Percentiles rank a stretch among this genome's conserved stretches.
Conservation (phyloP, 2,888 invertebrate genomes). For the Hipparchia sbordonii region DNA sequence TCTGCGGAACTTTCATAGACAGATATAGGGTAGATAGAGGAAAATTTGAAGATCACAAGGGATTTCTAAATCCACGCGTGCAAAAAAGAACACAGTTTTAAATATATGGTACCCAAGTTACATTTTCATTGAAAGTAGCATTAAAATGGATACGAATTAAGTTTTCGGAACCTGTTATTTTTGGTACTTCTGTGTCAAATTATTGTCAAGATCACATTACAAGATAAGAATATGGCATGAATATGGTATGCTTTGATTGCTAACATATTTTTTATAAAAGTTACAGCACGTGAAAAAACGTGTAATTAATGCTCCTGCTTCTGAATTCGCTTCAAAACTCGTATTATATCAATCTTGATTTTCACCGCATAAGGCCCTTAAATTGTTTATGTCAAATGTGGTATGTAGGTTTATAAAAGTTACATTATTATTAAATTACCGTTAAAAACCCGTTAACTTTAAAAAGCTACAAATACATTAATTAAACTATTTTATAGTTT, state of each 20-base stretch:
- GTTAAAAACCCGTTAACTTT: too few relatives aligned
- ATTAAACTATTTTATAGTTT: too few relatives aligned
- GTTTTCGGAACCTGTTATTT: conserved; percentile 2
- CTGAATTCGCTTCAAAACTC: conserved; percentile 5
- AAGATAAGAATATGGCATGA: conserved; percentile 11
- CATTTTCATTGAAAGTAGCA: too few relatives aligned
- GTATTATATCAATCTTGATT: neutral
- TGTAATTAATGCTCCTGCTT: neutral
- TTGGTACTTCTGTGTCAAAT: conserved; percentile 16
- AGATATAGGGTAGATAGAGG: too few relatives aligned
- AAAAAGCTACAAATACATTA: too few relatives aligned
- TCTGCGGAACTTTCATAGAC: too few relatives aligned
- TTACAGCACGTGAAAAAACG: neutral
- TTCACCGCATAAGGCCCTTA: neutral
- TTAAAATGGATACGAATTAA: too few relatives aligned
- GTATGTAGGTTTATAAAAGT: neutral
- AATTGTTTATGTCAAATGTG: neutral
- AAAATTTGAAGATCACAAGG: too few relatives aligned
- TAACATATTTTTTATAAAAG: neutral
- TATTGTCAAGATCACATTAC: conserved; percentile 17
- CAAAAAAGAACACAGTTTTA: too few relatives aligned
- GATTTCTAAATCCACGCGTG: too few relatives aligned
- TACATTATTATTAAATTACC: neutral
- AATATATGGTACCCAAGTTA: too few relatives aligned
- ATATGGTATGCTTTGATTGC: neutral